These are phyloP conservation scores for Girardinichthys multiradiatus DNA, from an alignment of 2,113 vertebrate genomes.

Conservation along the genomic window DNA sequence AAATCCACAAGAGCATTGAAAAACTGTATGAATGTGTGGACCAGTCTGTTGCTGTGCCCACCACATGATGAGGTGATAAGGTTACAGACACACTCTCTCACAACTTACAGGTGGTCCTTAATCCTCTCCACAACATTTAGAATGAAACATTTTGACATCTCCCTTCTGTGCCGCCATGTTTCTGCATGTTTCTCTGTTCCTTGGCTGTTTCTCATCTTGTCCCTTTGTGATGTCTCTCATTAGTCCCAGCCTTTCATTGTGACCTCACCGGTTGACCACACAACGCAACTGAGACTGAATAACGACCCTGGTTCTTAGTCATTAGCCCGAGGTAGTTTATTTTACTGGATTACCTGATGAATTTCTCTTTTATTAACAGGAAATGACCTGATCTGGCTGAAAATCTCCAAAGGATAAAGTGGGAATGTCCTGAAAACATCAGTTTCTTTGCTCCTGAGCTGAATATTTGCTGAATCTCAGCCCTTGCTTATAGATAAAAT, in stretches of 20 bases:
- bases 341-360: not conserved
- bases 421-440: too few relatives aligned
- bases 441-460: not conserved
- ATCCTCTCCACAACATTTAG: too few relatives aligned
- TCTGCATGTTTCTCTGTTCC: not conserved
- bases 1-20: not conserved
- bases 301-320: not conserved
- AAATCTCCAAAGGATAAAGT: not conserved
- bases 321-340: constrained; percentile 12
- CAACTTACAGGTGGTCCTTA: constrained; percentile 36
- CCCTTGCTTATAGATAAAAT: not conserved
- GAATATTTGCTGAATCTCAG: not conserved
- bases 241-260: constrained; percentile 23
- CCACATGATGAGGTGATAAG: constrained; percentile 30
- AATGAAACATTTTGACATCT: not conserved
- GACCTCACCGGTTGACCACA: not conserved
- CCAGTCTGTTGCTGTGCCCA: not conserved
- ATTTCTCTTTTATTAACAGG: not conserved
- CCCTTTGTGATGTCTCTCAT: constrained; percentile 9
- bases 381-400: not conserved
- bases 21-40: not conserved
- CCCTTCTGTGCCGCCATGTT: not conserved
- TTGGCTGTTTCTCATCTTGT: not conserved
- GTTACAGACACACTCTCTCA: constrained; percentile 27
- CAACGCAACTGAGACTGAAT: constrained; percentile 18